Evolutionary conservation across 2,888 invertebrate species (phyloP), one percentile per base, ranked within the genome.

Genomic region (Aphidoletes aphidimyza): DNA sequence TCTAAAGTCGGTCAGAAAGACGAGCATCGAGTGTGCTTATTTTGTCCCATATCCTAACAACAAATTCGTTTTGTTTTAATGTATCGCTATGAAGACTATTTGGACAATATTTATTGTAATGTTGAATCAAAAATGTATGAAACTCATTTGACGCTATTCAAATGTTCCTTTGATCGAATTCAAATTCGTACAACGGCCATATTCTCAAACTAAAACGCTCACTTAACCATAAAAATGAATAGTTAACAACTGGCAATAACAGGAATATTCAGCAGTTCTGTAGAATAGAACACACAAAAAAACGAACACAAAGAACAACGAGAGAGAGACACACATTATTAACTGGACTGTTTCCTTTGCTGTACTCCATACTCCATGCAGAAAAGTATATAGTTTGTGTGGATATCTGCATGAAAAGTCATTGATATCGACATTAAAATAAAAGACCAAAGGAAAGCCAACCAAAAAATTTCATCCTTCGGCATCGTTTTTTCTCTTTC

Each of bases 221-320:
- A 69, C 30, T 69, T 69, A 69, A 69, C 69, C 26, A 69, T 69
- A 69, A 69, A 69, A 69, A 69, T 69, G 69, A 34, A 69, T 69
- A 69, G 69, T 69, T 69, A 69, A 69, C 69, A 69, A 69, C 2
- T 26, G 69, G 30, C 69, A 69, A 69, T 34, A 69, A 34, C 69
- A 69, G 69, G 30, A 69, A 69, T 69, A 69, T 69, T n/a, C 69
- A 69, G 30, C 69, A 30, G 69, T 69, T 69, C 34, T 69, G 30
- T 3, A 19, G 19, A 47, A 47, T 17, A 47, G 19, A 47, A 47
- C 19, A 47, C 6, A 3, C 47, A 19, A 5, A 47, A 9, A 47
- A 54, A 22, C 22, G 22, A 54, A 22, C 54, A 54, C 39, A 39
- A 39, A 39, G 22, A 54, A 54, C 0, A 54, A 54, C 5, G 54